Evolutionary conservation across 2,888 invertebrate species (phyloP).

Genomic region (Dryobotodes eremita): DNA sequence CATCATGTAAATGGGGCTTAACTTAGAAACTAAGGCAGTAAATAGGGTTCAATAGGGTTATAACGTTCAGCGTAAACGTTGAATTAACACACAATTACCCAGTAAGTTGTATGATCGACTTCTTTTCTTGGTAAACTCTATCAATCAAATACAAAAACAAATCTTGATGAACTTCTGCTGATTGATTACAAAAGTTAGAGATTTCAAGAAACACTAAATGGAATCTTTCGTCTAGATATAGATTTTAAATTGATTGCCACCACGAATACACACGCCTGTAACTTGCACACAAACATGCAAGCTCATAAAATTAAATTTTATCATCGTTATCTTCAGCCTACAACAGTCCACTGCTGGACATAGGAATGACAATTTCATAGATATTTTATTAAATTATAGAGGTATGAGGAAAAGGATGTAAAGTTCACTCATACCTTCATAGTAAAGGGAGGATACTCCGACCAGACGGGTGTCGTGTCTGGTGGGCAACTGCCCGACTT

Average conservation of each 20-base stretch:
- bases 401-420: too few species aligned
- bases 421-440: too few species aligned
- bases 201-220: conserved; percentile 5
- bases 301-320: too few species aligned
- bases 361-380: too few species aligned
- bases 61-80: not conserved
- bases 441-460: too few species aligned
- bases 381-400: too few species aligned
- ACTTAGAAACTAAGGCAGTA: not conserved
- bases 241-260: not conserved
- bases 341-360: too few species aligned
- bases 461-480: too few species aligned
- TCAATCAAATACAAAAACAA: conserved; percentile 41
- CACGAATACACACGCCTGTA: not conserved
- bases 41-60: not conserved
- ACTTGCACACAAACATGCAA: not conserved
- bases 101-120: not conserved
- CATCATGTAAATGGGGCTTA: not conserved
- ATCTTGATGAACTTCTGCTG: conserved; percentile 28
- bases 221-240: not conserved
- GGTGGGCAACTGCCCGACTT: too few species aligned
- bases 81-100: conserved; percentile 10
- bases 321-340: too few species aligned
- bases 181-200: conserved; percentile 41
- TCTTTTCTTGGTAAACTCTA: conserved; percentile 14